Conservation (phyloP, 2,113 vertebrate genomes). For the Drymodes brunneopygia region DNA sequence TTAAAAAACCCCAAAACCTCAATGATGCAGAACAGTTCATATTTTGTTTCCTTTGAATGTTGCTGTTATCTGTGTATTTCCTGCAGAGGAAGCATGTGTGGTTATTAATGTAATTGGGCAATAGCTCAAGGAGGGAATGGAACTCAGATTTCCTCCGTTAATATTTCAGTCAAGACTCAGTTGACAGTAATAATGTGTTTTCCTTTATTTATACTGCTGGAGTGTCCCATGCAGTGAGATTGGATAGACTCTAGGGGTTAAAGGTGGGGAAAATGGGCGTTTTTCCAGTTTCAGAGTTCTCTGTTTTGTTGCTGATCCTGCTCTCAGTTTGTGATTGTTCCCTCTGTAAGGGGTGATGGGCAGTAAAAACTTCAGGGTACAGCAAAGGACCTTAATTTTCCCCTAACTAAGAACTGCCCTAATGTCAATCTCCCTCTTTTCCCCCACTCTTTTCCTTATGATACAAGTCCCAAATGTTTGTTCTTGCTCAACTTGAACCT, state of each 20-base stretch:
- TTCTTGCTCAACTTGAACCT: background rate
- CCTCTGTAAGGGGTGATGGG: background rate
- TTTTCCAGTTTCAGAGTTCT: background rate
- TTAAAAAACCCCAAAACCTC: background rate
- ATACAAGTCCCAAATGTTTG: background rate
- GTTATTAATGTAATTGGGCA: background rate
- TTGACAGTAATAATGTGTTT: background rate
- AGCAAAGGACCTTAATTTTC: rapidly evolving
- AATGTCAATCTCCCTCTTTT: background rate
- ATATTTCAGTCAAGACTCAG: background rate
- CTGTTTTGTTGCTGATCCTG: background rate
- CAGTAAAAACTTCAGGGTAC: background rate
- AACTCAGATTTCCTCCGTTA: background rate
- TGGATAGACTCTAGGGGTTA: background rate
- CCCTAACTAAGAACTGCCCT: background rate
- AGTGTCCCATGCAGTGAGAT: background rate
- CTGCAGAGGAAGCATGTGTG: background rate
- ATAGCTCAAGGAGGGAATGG: background rate
- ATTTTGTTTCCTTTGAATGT: background rate
- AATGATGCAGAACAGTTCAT: background rate
- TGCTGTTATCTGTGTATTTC: background rate
- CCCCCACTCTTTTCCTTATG: background rate
- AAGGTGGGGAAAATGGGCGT: background rate
- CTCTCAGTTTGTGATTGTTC: background rate
- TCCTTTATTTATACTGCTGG: background rate